A percentile compares a stretch with the other conserved stretches of the same genome.
Evolutionary conservation across 2,888 invertebrate species (phyloP).

Genomic region (Melanostoma scalare): DNA sequence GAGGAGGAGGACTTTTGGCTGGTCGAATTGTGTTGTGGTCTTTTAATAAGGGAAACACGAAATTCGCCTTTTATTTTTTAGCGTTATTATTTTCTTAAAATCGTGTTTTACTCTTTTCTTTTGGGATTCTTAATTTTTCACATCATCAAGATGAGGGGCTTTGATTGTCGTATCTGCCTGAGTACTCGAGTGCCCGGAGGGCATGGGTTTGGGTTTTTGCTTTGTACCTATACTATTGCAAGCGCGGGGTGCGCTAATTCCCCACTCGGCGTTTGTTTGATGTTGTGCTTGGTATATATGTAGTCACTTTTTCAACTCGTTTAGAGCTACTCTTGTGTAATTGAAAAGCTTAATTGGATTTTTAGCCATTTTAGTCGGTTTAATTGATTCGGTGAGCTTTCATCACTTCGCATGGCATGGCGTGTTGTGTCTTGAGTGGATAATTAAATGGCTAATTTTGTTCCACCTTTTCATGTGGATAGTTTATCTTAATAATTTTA

Average conservation of each 20-base stretch:
- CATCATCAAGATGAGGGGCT: constrained; percentile 51
- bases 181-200: constrained; percentile 40
- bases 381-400: constrained; percentile 70
- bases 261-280: constrained; percentile 66
- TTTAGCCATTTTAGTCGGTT: constrained; percentile 55
- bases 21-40: constrained; percentile 36
- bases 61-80: constrained; percentile 57
- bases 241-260: constrained; percentile 57
- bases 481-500: constrained; percentile 60
- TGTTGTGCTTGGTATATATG: constrained; percentile 13
- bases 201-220: too few species aligned
- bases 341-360: constrained; percentile 71
- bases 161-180: constrained; percentile 57
- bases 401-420: constrained; percentile 29
- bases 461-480: not conserved
- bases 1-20: constrained; percentile 36
- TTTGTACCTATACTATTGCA: constrained; percentile 4
- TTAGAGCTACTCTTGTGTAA: constrained; percentile 36
- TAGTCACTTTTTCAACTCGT: constrained; percentile 11
- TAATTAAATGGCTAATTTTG: not conserved
- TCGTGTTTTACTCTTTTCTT: constrained; percentile 56
- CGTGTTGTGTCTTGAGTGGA: constrained; percentile 3
- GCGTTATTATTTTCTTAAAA: constrained; percentile 53
- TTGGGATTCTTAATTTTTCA: constrained; percentile 15
- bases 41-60: constrained; percentile 75